Percentiles rank a stretch among this genome's conserved stretches.
These are phyloP conservation scores for Sebastes steindachneri DNA, from an alignment of 2,797 vertebrate genomes.

Conservation along the genomic window DNA sequence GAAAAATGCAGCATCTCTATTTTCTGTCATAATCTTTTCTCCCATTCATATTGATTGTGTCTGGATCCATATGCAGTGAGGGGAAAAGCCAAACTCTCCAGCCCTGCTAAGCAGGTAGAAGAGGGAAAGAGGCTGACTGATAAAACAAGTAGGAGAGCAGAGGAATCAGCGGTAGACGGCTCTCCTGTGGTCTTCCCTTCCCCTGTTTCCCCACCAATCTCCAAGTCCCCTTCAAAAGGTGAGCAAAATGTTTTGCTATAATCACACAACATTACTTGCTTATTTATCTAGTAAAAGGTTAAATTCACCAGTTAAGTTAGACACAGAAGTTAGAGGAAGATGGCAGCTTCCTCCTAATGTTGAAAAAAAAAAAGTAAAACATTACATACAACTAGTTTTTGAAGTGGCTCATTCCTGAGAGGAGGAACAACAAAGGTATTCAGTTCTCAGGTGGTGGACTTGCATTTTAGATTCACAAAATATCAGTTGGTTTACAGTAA, in stretches of 20 bases:
- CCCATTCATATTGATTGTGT: not conserved
- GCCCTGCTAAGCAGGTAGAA: slow-evolving; percentile 22
- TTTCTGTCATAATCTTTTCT: not conserved
- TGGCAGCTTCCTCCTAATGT: not conserved
- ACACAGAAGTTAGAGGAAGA: not conserved
- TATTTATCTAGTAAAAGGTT: not conserved
- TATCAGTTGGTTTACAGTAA: not conserved
- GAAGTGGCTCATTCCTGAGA: not conserved
- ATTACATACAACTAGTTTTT: not conserved
- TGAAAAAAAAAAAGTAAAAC: not conserved
- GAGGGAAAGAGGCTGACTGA: not conserved
- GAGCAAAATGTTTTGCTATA: not conserved
- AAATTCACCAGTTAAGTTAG: not conserved
- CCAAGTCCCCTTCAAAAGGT: slow-evolving; percentile 67
- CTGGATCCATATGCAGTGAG: slow-evolving; percentile 39
- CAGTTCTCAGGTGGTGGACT: not conserved
- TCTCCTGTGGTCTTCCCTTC: not conserved
- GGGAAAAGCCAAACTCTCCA: slow-evolving; percentile 46
- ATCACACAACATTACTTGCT: not conserved
- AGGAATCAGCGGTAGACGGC: not conserved
- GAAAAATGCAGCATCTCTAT: not conserved
- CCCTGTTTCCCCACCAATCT: slow-evolving; percentile 24
- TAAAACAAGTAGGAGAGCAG: not conserved
- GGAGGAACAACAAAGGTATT: not conserved
- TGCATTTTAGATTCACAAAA: not conserved